These are phyloP conservation scores for Chelon labrosus DNA, from an alignment of 2,797 vertebrate species.

Conservation along the genomic window DNA sequence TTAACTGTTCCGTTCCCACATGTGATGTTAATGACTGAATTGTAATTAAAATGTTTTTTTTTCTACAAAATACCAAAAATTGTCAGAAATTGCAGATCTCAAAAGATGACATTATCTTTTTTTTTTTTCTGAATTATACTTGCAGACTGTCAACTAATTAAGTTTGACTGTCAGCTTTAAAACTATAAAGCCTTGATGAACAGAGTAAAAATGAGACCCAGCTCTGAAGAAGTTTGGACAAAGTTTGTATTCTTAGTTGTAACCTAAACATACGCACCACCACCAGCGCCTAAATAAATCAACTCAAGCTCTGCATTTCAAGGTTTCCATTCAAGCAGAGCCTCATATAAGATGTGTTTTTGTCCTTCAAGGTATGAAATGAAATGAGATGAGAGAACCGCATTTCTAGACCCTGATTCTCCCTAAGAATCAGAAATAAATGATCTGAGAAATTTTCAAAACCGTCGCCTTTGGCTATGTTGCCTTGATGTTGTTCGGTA, in stretches of 20 bases:
- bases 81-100: too few relatives aligned
- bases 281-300: background rate
- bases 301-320: background rate
- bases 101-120: too few relatives aligned
- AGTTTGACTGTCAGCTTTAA: too few relatives aligned
- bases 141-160: too few relatives aligned
- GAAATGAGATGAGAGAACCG: background rate
- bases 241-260: too few relatives aligned
- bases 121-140: too few relatives aligned
- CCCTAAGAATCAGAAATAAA: conserved; percentile 1
- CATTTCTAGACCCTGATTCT: background rate
- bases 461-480: conserved; percentile 20
- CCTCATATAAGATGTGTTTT: background rate
- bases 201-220: too few relatives aligned
- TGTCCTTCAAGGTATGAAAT: background rate
- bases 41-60: too few relatives aligned
- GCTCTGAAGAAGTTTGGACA: too few relatives aligned
- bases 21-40: background rate
- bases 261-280: too few relatives aligned
- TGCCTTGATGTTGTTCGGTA: conserved; percentile 20
- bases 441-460: conserved; percentile 15
- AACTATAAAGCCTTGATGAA: too few relatives aligned
- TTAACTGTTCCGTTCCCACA: background rate
- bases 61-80: too few relatives aligned
- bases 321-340: background rate